A percentile compares a stretch with the other conserved stretches of the same genome.
Evolutionary conservation across 2,888 invertebrate species (phyloP).

Genomic region (Gymnosoma rotundatum): DNA sequence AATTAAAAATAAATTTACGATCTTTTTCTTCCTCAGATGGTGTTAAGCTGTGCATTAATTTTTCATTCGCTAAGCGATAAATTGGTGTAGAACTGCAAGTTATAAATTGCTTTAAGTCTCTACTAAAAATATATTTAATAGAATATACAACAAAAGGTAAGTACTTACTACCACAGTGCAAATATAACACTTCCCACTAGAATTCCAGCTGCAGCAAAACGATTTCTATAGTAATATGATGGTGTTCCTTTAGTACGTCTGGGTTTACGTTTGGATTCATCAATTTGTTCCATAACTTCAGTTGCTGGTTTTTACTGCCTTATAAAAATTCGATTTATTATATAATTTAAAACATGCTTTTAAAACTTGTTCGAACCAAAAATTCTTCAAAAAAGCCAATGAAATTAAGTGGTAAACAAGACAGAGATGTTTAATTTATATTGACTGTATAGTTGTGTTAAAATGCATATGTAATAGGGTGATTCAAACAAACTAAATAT

Average conservation of each 20-base stretch:
- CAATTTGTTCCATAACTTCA: slow-evolving; percentile 78
- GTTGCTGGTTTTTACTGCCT: neutral
- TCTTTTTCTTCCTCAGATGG: slow-evolving; percentile 76
- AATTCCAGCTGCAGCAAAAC: slow-evolving; percentile 83
- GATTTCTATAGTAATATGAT: slow-evolving; percentile 84
- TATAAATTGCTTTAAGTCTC: neutral
- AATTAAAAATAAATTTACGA: slow-evolving; percentile 75
- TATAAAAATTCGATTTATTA: slow-evolving; percentile 45
- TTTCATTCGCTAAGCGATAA: slow-evolving; percentile 74
- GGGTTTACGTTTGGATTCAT: slow-evolving; percentile 86
- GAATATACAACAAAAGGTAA: neutral
- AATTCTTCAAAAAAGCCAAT: neutral
- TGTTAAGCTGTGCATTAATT: slow-evolving; percentile 67
- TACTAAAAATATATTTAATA: neutral
- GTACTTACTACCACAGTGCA: slow-evolving; percentile 76
- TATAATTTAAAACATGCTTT: slow-evolving; percentile 62
- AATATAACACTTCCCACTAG: slow-evolving; percentile 78
- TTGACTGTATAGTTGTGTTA: too few relatives aligned
- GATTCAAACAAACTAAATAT: too few relatives aligned
- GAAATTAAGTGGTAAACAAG: slow-evolving; percentile 25
- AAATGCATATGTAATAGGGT: too few relatives aligned
- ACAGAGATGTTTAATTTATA: slow-evolving; percentile 19
- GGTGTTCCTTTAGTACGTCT: slow-evolving; percentile 87
- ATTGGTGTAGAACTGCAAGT: slow-evolving; percentile 75
- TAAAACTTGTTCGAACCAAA: neutral